A percentile compares a stretch with the other conserved stretches of the same genome.
phyloP scores from a whole-genome alignment of 2,888 invertebrate genomes.

The Cheilosia vernalis region DNA sequence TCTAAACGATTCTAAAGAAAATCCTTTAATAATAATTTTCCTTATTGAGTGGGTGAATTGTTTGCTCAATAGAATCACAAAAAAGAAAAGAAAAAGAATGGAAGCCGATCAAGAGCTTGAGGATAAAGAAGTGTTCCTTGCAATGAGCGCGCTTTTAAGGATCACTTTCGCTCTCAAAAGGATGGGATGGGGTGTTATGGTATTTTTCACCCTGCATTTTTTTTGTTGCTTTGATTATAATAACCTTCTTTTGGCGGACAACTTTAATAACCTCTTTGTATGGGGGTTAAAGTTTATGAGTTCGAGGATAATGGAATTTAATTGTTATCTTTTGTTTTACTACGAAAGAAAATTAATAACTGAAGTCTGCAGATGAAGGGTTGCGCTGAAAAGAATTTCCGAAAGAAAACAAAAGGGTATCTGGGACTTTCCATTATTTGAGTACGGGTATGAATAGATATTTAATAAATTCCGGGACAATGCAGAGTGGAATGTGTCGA shows the following conservation, averaged over 20 bases:
- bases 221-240: neutral
- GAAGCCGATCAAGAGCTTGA: neutral
- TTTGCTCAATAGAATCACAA: slow-evolving; percentile 45
- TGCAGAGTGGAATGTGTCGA: no score
- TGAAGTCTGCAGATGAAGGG: slow-evolving; percentile 30
- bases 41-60: slow-evolving; percentile 57
- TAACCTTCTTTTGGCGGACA: slow-evolving; percentile 8
- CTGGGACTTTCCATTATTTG: neutral
- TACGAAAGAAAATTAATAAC: slow-evolving; percentile 24
- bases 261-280: slow-evolving; percentile 43
- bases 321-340: slow-evolving; percentile 41
- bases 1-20: slow-evolving; percentile 44
- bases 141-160: slow-evolving; percentile 26
- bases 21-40: slow-evolving; percentile 65
- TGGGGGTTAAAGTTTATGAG: slow-evolving; percentile 41
- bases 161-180: slow-evolving; percentile 33
- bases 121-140: slow-evolving; percentile 15
- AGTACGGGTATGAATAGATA: no score
- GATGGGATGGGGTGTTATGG: neutral
- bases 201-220: neutral
- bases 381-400: slow-evolving; percentile 1
- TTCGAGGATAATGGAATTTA: slow-evolving; percentile 52
- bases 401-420: slow-evolving; percentile 2
- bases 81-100: neutral
- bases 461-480: no score